These are phyloP conservation scores for Apotomis turbidana DNA, from an alignment of 2,888 invertebrate genomes.

Conservation along the genomic window DNA sequence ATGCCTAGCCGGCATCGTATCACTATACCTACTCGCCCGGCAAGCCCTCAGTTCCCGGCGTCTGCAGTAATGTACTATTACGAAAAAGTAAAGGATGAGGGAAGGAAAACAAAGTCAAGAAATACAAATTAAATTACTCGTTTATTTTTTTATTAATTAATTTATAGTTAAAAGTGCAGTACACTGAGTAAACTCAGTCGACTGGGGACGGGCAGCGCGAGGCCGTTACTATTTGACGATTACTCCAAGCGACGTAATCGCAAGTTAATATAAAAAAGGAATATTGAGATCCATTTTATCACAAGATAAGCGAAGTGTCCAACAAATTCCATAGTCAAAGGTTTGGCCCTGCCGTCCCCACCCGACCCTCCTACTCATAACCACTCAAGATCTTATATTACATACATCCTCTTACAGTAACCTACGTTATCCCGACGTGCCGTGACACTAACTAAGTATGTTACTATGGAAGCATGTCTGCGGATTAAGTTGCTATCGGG, in stretches of 20 bases:
- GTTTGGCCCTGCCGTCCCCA: conserved; percentile 65
- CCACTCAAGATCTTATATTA: conserved; percentile 56
- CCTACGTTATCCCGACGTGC: conserved; percentile 47
- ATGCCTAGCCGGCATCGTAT: no score
- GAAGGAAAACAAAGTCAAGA: conserved; percentile 49
- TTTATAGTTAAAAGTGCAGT: conserved; percentile 77
- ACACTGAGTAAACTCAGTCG: conserved; percentile 70
- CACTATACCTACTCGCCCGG: no score
- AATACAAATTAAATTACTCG: conserved; percentile 51
- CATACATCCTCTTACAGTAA: conserved; percentile 52
- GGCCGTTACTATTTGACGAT: conserved; percentile 30
- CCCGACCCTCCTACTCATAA: conserved; percentile 58
- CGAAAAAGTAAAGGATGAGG: not conserved
- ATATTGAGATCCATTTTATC: conserved; percentile 76
- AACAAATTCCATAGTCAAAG: conserved; percentile 57
- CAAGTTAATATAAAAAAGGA: conserved; percentile 53
- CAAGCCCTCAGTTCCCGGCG: no score
- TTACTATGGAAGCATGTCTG: conserved; percentile 49
- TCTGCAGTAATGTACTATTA: not conserved
- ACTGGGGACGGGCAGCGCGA: conserved; percentile 61
- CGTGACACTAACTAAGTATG: conserved; percentile 46
- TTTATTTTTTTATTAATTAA: conserved; percentile 77
- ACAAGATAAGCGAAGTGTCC: conserved; percentile 61
- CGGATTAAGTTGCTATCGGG: conserved; percentile 37
- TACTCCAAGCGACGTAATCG: conserved; percentile 41